Evolutionary conservation across 2,888 invertebrate genomes (phyloP).

Genomic region (Tipula unca): DNA sequence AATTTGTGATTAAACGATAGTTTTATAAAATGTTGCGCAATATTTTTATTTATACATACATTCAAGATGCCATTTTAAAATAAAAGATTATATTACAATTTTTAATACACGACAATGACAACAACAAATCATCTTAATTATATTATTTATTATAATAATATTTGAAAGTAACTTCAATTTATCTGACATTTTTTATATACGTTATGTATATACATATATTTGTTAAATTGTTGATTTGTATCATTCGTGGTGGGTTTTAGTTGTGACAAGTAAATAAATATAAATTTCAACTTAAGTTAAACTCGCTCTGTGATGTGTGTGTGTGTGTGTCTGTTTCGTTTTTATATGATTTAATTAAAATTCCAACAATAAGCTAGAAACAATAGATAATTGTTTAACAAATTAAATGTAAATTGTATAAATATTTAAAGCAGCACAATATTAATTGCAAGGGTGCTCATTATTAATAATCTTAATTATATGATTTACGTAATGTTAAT

Average conservation of each 20-base stretch:
- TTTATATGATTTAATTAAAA: not conserved
- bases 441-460: no score
- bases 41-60: no score
- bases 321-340: not conserved
- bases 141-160: not conserved
- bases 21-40: not conserved
- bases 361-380: not conserved
- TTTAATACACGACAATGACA: not conserved
- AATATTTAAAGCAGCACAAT: not conserved
- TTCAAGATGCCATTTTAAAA: not conserved
- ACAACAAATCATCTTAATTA: conserved; percentile 14
- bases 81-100: not conserved
- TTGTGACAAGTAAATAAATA: conserved; percentile 9
- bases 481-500: no score
- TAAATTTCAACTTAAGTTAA: not conserved
- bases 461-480: no score
- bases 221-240: conserved; percentile 14
- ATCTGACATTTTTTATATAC: not conserved
- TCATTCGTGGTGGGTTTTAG: not conserved
- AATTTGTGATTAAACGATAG: not conserved
- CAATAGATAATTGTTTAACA: not conserved
- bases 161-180: conserved; percentile 14
- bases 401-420: not conserved
- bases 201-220: not conserved
- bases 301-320: not conserved